These are phyloP conservation scores for Hemithea aestivaria DNA, from an alignment of 2,888 invertebrate genomes.

Conservation along the genomic window DNA sequence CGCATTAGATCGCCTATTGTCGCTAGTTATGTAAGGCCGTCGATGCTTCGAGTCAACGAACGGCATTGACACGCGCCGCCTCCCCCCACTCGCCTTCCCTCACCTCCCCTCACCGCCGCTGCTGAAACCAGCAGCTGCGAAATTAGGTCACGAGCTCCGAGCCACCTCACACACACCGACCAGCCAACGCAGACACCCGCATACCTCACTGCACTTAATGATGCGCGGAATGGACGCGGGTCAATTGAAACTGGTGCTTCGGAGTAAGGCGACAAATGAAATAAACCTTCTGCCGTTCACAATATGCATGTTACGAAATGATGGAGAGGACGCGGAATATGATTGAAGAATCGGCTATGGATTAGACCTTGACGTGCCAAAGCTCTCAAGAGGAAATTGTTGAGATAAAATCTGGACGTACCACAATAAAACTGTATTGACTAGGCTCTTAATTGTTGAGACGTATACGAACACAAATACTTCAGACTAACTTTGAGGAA, in stretches of 20 bases:
- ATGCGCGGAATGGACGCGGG: slow-evolving; percentile 34
- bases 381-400: background rate
- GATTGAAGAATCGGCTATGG: slow-evolving; percentile 14
- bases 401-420: background rate
- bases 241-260: slow-evolving; percentile 42
- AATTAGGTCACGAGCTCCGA: slow-evolving; percentile 76
- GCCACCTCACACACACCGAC: slow-evolving; percentile 63
- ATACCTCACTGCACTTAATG: slow-evolving; percentile 30
- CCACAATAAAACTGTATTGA: too few relatives aligned
- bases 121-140: slow-evolving; percentile 78
- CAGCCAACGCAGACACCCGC: slow-evolving; percentile 48
- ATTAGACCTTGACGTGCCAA: slow-evolving; percentile 34
- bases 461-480: too few relatives aligned
- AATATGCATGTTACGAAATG: slow-evolving; percentile 53
- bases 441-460: too few relatives aligned
- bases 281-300: slow-evolving; percentile 61
- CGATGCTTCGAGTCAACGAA: slow-evolving; percentile 76
- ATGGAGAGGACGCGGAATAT: slow-evolving; percentile 51
- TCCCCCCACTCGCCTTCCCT: slow-evolving; percentile 44
- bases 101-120: slow-evolving; percentile 51
- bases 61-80: slow-evolving; percentile 76
- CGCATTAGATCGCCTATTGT: slow-evolving; percentile 70
- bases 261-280: slow-evolving; percentile 54
- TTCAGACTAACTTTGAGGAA: too few relatives aligned
- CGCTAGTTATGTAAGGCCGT: slow-evolving; percentile 77